These are phyloP conservation scores for Apis dorsata DNA, from an alignment of 1,140 invertebrate species.

Conservation along the genomic window DNA sequence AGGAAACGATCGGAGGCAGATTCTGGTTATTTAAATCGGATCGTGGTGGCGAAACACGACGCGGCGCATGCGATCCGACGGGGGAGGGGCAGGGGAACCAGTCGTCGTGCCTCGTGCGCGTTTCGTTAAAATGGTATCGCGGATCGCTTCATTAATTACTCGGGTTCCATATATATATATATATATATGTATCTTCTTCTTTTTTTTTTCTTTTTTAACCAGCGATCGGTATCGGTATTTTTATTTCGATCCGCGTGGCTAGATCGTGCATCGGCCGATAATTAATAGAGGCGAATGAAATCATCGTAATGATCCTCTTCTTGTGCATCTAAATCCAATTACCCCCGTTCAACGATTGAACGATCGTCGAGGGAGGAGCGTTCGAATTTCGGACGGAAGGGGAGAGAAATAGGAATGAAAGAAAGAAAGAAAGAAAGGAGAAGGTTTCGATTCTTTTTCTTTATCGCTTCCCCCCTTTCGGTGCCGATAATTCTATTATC, in stretches of 20 bases:
- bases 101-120: slow-evolving; percentile 37
- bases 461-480: slow-evolving; percentile 21
- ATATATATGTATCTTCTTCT: slow-evolving; percentile 24
- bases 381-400: too few species aligned
- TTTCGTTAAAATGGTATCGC: slow-evolving; percentile 53
- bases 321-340: too few species aligned
- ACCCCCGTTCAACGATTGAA: too few species aligned
- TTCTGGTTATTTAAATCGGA: slow-evolving; percentile 26
- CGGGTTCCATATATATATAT: neutral
- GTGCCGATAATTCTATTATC: slow-evolving; percentile 78
- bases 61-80: neutral
- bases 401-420: too few species aligned
- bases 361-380: too few species aligned
- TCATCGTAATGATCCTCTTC: too few species aligned
- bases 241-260: too few species aligned
- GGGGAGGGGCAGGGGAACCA: slow-evolving; percentile 1
- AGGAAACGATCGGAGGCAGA: neutral
- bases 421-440: too few species aligned
- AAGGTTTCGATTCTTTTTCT: slow-evolving; percentile 18
- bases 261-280: too few species aligned
- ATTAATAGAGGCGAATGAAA: too few species aligned
- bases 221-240: too few species aligned
- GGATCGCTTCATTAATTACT: slow-evolving; percentile 50
- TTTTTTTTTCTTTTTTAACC: slow-evolving; percentile 1
- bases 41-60: too few species aligned